Conservation (phyloP, 2,888 invertebrate species). For the Eretmocerus hayati region DNA sequence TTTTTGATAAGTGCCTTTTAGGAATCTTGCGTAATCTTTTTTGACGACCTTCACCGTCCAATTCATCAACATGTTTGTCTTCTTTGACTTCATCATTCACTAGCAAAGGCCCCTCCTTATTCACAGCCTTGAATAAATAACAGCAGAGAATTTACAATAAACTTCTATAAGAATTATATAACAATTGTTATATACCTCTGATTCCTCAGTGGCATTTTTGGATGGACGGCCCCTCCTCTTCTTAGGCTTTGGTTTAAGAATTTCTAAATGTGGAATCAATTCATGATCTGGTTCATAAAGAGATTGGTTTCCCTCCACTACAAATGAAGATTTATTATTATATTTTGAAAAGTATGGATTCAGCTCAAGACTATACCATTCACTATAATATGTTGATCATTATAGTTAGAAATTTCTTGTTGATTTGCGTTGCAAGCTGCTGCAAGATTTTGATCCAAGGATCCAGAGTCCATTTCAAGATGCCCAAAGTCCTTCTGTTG, state of each 20-base stretch:
- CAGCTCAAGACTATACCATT: too few species aligned
- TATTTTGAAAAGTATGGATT: too few species aligned
- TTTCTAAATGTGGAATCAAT: constrained; percentile 57
- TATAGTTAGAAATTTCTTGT: constrained; percentile 30
- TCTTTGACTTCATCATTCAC: constrained; percentile 39
- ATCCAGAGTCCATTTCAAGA: constrained; percentile 29
- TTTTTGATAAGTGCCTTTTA: constrained; percentile 49
- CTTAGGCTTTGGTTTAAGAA: constrained; percentile 58
- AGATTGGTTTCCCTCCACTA: too few species aligned
- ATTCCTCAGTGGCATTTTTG: constrained; percentile 47
- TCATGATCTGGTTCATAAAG: too few species aligned
- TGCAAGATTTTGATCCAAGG: too few species aligned
- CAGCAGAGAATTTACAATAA: not conserved
- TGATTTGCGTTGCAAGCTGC: constrained; percentile 18
- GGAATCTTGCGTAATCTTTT: constrained; percentile 60
- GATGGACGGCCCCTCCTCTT: constrained; percentile 66
- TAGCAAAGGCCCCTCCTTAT: constrained; percentile 27
- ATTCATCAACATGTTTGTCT: constrained; percentile 41
- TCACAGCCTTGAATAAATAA: constrained; percentile 18
- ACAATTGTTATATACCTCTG: constrained; percentile 19
- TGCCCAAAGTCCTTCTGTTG: constrained; percentile 45
- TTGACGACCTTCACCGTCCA: constrained; percentile 54
- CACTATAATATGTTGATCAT: constrained; percentile 49
- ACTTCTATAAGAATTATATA: not conserved
- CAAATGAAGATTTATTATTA: too few species aligned